These are phyloP conservation scores for Pherbina coryleti DNA, from an alignment of 2,888 invertebrate genomes.

Conservation along the genomic window DNA sequence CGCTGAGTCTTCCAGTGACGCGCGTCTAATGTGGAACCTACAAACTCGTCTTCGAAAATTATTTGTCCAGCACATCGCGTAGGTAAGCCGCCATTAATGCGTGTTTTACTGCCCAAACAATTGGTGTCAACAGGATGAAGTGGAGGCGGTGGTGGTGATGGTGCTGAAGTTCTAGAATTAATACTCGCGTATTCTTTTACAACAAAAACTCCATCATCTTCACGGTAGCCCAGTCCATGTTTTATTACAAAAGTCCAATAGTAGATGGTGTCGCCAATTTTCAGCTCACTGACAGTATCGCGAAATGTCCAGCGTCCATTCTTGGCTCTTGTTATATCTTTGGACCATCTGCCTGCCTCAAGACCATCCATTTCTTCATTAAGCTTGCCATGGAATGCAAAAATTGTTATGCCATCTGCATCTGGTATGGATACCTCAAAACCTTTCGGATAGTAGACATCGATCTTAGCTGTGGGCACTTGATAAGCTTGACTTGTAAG, in stretches of 20 bases:
- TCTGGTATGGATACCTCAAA: slow-evolving; percentile 72
- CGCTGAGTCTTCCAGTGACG: slow-evolving; percentile 61
- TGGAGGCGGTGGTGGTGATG: no score
- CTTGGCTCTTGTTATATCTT: slow-evolving; percentile 75
- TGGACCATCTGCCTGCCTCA: slow-evolving; percentile 77
- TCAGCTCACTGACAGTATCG: slow-evolving; percentile 73
- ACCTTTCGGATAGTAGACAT: slow-evolving; percentile 71
- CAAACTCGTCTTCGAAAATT: slow-evolving; percentile 64
- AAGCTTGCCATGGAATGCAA: slow-evolving; percentile 82
- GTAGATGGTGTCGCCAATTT: slow-evolving; percentile 77
- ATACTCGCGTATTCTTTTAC: slow-evolving; percentile 51
- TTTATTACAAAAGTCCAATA: slow-evolving; percentile 83
- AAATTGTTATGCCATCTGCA: slow-evolving; percentile 78
- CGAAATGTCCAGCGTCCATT: slow-evolving; percentile 78
- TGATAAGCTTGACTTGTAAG: slow-evolving; percentile 55
- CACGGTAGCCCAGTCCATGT: slow-evolving; percentile 77
- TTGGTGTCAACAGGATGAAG: background rate
- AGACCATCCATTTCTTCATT: slow-evolving; percentile 80
- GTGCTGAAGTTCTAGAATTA: slow-evolving; percentile 3
- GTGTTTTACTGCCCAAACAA: slow-evolving; percentile 40
- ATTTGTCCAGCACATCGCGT: slow-evolving; percentile 57
- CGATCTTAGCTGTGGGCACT: slow-evolving; percentile 70
- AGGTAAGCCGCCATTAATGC: slow-evolving; percentile 52
- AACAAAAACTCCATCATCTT: slow-evolving; percentile 65
- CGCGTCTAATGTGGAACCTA: slow-evolving; percentile 50